Evolutionary conservation across 1,140 invertebrate species (phyloP), one percentile per base, ranked within the genome.

Genomic region (Nylanderia fulva): DNA sequence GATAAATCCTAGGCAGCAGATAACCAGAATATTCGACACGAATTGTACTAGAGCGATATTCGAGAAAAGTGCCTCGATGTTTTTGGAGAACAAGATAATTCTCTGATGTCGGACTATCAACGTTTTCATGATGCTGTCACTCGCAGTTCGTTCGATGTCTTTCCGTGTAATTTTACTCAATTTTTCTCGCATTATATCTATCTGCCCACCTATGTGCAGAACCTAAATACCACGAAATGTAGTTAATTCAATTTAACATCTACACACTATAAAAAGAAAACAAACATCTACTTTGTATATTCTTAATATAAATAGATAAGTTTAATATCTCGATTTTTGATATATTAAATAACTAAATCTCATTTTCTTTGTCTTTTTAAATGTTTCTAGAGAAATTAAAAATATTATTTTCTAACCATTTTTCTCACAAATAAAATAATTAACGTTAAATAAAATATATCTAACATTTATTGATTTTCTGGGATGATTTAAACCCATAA

Each of bases 1-100:
- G 24, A 83, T 8, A 72, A 86, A 74, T 72, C 77, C 85, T 13
- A 83, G n/a, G 13, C 27, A 83, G 56, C 85, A 86, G 39, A 86
- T 82, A 18, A 86, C 21, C 15, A 83, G n/a, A 52, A 66, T 83
- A 5, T 83, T 64, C 15, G 66, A 45, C 21, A 83, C 15, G 9
- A 86, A 69, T 39, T 80, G 77, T 42, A 80, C 18, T 4, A 80
- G 24, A 3, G 64, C 36, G 27, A 71, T 71, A 2, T 69, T 71
- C 2, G 76, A 80, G 18, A 80, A 80, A 9, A 80, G 76, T 6
- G 15, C 18, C 48, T 80, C 63, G 52, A 80, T 80, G 21, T 80
- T 80, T 9, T 42, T 58, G 15, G 76, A 69, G 7, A 80, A 69
- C 15, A 5, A 27, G 8, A 80, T 68, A 21, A 61, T 63, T 9